Base-by-base conservation (phyloP, 2,888 invertebrate genomes). In the Petrolisthes cinctipes region DNA sequence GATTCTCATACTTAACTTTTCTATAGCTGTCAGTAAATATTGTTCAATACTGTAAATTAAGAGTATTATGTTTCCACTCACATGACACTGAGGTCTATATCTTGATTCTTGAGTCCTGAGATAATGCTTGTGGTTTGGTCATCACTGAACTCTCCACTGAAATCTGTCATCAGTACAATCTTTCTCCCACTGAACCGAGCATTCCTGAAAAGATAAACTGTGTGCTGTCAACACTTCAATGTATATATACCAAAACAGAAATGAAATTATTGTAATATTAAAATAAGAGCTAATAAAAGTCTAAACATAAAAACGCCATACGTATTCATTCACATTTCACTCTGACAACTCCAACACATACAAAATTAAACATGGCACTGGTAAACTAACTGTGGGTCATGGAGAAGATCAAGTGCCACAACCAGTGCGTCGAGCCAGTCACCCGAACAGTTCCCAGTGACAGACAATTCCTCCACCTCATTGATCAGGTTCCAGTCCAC, bases 351-450 rank as follows among this genome's bases (percentile, higher is more conserved):
- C 37, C 37, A 37, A 37, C 37, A 37, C 37, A 37, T 37, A 37
- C 37, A 37, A 37, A 37, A 37, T 37, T 37, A 37, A 37, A 37
- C 37, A 37, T 37, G 37, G 37, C 37, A 37, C 37, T 37, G 37
- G 37, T 37, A 37, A 56, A 85, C 91, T 91, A 91, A 92, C 92
- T 91, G 93, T 91, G 91, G 85, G 91, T 92, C 92, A 91, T 93
- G 93, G 76, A 94, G 93, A 91, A 94, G 93, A 80, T 94, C 93
- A 86, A 94, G 93, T 5, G 95, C 95, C 14, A 95, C 94, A 66
- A 94, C 92, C 0, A 95, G 91, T 1, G 94, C 94, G 93, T 95
- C 95, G 91, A 96, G 92, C 95, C 96, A 96, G 92, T 96, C 95
- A 0, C 94, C 95, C 17, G 93, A 93, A n/a, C 93, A 92, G 11